phyloP scores from a whole-genome alignment of 2,113 vertebrate species.

The Lagopus leucura region DNA sequence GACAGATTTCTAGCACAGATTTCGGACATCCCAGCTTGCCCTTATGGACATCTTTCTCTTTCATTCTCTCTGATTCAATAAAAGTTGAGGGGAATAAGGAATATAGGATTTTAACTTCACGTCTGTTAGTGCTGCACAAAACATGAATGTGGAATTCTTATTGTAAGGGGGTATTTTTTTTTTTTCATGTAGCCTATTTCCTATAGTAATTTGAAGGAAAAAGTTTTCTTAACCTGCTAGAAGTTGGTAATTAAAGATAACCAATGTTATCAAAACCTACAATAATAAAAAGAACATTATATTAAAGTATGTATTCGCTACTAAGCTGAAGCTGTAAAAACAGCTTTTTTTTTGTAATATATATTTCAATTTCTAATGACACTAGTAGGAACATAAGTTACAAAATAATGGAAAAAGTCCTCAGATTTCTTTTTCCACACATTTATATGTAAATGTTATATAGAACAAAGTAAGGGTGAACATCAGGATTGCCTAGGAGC shows the following conservation, averaged over 20 bases:
- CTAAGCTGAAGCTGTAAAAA: not conserved
- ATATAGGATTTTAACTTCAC: not conserved
- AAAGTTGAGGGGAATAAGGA: not conserved
- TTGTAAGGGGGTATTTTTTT: not conserved
- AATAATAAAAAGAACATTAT: not conserved
- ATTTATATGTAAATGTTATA: too few species aligned
- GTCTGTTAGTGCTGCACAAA: not conserved
- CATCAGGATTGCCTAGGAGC: not conserved
- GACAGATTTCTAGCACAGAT: constrained; percentile 53
- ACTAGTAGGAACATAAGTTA: not conserved
- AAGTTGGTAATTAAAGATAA: not conserved
- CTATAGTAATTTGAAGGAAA: not conserved
- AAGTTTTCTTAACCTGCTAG: not conserved
- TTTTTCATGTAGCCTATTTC: not conserved
- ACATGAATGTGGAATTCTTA: not conserved
- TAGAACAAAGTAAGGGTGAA: not conserved
- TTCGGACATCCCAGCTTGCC: not conserved
- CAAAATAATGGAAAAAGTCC: not conserved
- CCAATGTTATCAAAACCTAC: not conserved
- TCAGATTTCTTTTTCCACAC: not conserved
- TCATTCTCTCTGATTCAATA: not conserved
- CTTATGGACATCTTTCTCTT: constrained; percentile 5
- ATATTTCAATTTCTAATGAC: not conserved
- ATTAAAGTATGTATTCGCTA: not conserved
- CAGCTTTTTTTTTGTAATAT: not conserved